Percentiles rank a stretch among this genome's conserved stretches.
Conservation (phyloP, 2,797 vertebrate genomes). For the Enteromius trimaculatus region DNA sequence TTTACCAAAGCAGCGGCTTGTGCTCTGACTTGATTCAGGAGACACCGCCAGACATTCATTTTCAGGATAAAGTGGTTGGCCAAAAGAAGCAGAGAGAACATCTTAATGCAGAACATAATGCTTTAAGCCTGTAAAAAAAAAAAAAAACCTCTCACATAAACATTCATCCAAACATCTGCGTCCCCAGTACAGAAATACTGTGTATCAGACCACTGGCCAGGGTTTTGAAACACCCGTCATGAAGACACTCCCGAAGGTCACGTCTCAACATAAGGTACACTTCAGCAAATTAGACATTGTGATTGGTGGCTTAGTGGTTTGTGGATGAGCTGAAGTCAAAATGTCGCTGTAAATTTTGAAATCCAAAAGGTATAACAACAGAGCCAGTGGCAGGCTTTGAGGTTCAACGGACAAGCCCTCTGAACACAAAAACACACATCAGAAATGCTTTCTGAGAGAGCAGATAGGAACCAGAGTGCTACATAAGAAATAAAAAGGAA, state of each 20-base stretch:
- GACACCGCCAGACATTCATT: conserved; percentile 25
- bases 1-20: conserved; percentile 12
- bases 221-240: neutral
- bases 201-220: neutral
- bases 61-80: conserved; percentile 22
- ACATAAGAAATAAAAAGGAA: conserved; percentile 32
- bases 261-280: neutral
- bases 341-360: conserved; percentile 9
- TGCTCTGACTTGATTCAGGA: conserved; percentile 2
- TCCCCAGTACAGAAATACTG: neutral
- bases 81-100: conserved; percentile 28
- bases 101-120: conserved; percentile 20
- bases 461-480: conserved; percentile 13
- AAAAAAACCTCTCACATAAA: neutral
- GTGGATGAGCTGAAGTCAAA: neutral
- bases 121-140: neutral
- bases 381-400: neutral
- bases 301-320: conserved; percentile 8
- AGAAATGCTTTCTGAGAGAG: conserved; percentile 5
- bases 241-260: neutral
- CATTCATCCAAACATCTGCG: neutral
- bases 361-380: conserved; percentile 4
- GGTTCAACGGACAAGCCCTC: conserved; percentile 4
- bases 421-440: conserved; percentile 6
- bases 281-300: neutral